phyloP scores from a whole-genome alignment of 2,888 invertebrate genomes.

The Thymelicus lineola region DNA sequence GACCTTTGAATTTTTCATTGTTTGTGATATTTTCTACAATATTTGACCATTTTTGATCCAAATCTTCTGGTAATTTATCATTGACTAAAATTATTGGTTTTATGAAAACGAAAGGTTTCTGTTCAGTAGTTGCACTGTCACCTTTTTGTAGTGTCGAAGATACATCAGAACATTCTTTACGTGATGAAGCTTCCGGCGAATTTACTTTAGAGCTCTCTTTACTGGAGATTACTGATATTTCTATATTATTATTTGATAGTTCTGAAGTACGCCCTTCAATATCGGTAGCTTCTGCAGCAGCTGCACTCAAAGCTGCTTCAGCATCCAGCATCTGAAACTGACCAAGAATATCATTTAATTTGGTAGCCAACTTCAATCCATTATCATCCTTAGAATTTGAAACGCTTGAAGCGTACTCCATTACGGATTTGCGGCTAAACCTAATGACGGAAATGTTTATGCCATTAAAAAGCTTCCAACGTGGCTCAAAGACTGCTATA shows the following conservation, averaged over 20 bases:
- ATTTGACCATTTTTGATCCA: constrained; percentile 70
- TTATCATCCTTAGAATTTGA: background rate
- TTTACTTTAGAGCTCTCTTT: constrained; percentile 59
- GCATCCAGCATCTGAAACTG: constrained; percentile 68
- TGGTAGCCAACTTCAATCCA: background rate
- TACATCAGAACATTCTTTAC: constrained; percentile 57
- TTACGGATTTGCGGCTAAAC: no score
- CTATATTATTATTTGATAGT: constrained; percentile 60
- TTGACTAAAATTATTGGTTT: constrained; percentile 77
- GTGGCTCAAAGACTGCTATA: no score
- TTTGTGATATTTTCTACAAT: constrained; percentile 61
- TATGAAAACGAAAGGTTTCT: constrained; percentile 51
- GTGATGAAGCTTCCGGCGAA: constrained; percentile 54
- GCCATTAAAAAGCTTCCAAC: no score
- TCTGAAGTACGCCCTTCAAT: constrained; percentile 57
- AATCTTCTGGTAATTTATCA: constrained; percentile 73
- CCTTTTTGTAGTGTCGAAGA: constrained; percentile 56
- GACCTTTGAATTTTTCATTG: constrained; percentile 66
- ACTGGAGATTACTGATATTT: constrained; percentile 60
- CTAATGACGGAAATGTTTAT: no score
- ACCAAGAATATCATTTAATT: constrained; percentile 32
- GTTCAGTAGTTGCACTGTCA: constrained; percentile 48
- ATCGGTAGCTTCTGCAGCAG: constrained; percentile 53
- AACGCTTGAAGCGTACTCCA: background rate
- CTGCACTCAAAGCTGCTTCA: constrained; percentile 64